Conservation (phyloP, 2,113 vertebrate genomes). For the Sitta europaea region DNA sequence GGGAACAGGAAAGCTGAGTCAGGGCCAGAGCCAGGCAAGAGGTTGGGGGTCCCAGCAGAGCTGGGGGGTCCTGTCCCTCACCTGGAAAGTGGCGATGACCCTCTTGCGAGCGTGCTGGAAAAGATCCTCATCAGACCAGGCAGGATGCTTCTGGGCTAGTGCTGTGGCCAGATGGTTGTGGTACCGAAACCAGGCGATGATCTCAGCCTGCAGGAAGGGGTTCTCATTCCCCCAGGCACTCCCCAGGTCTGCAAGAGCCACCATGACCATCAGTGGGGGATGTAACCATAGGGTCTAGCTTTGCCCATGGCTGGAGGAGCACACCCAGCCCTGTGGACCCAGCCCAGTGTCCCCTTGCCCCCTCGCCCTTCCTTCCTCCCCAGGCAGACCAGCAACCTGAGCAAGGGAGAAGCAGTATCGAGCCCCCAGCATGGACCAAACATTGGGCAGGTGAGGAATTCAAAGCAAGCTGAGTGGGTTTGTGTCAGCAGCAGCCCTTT, state of each 20-base stretch:
- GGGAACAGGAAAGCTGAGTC: not conserved
- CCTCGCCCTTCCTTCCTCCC: accelerated
- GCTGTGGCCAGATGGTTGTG: constrained; percentile 82
- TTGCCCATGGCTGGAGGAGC: not conserved
- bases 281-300: not conserved
- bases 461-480: not conserved
- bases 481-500: not conserved
- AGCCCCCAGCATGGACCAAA: not conserved
- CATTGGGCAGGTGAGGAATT: not conserved
- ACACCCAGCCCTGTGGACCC: not conserved
- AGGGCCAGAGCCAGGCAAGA: not conserved
- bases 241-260: constrained; percentile 79
- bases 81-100: constrained; percentile 90
- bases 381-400: not conserved
- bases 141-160: constrained; percentile 68
- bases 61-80: not conserved
- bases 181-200: constrained; percentile 91
- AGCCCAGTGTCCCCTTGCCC: not conserved
- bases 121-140: constrained; percentile 87
- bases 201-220: constrained; percentile 83
- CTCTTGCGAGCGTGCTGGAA: constrained; percentile 88
- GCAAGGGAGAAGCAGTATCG: accelerated
- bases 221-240: constrained; percentile 90
- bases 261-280: not conserved
- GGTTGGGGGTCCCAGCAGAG: accelerated